These are phyloP conservation scores for Cossypha dichroa DNA, from an alignment of 2,797 vertebrate species.

Conservation along the genomic window DNA sequence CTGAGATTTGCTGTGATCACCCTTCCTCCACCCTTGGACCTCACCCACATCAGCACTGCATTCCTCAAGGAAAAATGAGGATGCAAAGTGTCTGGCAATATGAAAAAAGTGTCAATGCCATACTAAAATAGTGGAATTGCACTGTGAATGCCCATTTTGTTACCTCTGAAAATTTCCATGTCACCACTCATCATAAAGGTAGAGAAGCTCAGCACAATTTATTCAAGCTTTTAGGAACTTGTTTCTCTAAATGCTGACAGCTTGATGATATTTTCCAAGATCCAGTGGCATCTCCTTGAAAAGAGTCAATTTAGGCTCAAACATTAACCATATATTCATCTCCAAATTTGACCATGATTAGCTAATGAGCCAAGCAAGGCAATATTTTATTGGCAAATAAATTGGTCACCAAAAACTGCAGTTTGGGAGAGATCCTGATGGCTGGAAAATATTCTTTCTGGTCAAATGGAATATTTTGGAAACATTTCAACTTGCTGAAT, in stretches of 20 bases:
- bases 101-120: background rate
- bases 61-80: background rate
- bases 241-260: slow-evolving; percentile 15
- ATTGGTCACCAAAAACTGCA: background rate
- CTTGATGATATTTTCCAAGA: slow-evolving; percentile 12
- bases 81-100: background rate
- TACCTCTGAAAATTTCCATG: background rate
- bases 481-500: background rate
- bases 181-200: background rate
- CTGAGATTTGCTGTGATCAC: background rate
- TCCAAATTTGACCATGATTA: background rate
- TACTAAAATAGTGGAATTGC: background rate
- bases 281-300: slow-evolving; percentile 16
- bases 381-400: background rate
- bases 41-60: background rate
- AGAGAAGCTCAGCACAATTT: background rate
- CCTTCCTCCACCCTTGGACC: background rate
- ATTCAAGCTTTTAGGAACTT: background rate
- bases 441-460: background rate
- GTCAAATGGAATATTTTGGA: background rate
- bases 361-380: background rate
- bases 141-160: background rate
- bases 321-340: background rate
- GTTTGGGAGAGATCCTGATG: background rate
- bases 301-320: slow-evolving; percentile 1